Base-by-base conservation (phyloP, 2,888 invertebrate species). In the Blera fallax region DNA sequence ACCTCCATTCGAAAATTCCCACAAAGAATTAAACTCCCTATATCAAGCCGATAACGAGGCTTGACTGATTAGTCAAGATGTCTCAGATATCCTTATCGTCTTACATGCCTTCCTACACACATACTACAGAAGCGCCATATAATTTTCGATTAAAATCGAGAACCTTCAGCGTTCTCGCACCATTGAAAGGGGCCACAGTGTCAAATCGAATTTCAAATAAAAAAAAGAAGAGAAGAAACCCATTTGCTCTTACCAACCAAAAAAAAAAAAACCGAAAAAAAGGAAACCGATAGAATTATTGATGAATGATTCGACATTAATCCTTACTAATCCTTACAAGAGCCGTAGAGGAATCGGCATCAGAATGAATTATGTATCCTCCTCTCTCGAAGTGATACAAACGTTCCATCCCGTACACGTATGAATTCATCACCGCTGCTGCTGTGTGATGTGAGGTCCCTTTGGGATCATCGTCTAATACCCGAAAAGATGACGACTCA, bases 231-330 rank as follows among this genome's bases (percentile, higher is more conserved):
- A 65, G 60, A 62, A 60, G 58, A 56, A 43, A 67, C 60, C 58
- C 67, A 62, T 69, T 58, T 78, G 43, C 43, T 67, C 65, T 48
- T 50, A 21, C 29, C 21, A 32, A 16, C 29, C 60, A 60, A 48
- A 40, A 78, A 52, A 69, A 29, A 27, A 56, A 52, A 11, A 54
- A 29, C 24, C 50, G n/a, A 60, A 69, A 81, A 29, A 21, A 70
- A 78, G 72, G 52, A 78, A 85, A 74, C 65, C 54, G 67, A 81
- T 79, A 56, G 77, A 79, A 84, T 70, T 87, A 88, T 88, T 90
- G 90, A 90, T 91, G 90, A 91, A 91, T 91, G 91, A 89, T 89
- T 89, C 88, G 91, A 91, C 91, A 91, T 91, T 91, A 91, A 91
- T 91, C 90, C 90, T 88, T 87, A 88, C 81, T 85, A 85, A 85